phyloP scores from a whole-genome alignment of 1,140 invertebrate genomes.

The Drosophila guanche region DNA sequence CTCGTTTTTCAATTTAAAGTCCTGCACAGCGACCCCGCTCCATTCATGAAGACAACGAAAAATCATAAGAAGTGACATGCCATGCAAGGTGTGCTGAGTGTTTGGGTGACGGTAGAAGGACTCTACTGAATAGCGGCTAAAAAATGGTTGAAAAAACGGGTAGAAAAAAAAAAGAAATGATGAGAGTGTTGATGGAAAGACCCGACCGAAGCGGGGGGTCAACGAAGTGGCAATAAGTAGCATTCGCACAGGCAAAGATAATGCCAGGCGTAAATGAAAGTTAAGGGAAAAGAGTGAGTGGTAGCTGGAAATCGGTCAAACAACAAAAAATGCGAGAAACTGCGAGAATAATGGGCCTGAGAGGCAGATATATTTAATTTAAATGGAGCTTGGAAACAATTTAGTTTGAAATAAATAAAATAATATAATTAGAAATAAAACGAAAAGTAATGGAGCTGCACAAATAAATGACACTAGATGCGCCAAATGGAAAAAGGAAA shows the following conservation, averaged over 20 bases:
- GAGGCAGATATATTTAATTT: constrained; percentile 23
- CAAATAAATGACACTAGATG: neutral
- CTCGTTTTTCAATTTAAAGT: too few relatives aligned
- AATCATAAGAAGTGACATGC: too few relatives aligned
- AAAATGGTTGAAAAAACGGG: constrained; percentile 25
- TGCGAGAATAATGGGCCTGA: constrained; percentile 23
- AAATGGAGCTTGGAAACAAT: neutral
- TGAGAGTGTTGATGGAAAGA: constrained; percentile 42
- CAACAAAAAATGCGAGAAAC: constrained; percentile 27
- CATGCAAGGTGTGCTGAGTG: neutral
- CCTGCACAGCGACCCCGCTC: too few relatives aligned
- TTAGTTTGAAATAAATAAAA: neutral
- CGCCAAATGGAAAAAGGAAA: neutral
- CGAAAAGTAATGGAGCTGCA: neutral
- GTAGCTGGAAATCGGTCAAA: constrained; percentile 4
- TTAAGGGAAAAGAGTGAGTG: neutral
- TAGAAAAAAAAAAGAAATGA: constrained; percentile 48
- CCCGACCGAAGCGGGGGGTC: neutral
- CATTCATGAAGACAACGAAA: too few relatives aligned
- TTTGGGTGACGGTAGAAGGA: constrained; percentile 15
- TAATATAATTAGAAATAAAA: constrained; percentile 32
- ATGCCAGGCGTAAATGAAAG: constrained; percentile 16
- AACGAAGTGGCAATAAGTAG: constrained; percentile 50
- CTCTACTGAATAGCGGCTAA: constrained; percentile 44
- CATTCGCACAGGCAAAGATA: constrained; percentile 19